Conservation (phyloP, 2,797 vertebrate species). For the Phataginus tricuspis region DNA sequence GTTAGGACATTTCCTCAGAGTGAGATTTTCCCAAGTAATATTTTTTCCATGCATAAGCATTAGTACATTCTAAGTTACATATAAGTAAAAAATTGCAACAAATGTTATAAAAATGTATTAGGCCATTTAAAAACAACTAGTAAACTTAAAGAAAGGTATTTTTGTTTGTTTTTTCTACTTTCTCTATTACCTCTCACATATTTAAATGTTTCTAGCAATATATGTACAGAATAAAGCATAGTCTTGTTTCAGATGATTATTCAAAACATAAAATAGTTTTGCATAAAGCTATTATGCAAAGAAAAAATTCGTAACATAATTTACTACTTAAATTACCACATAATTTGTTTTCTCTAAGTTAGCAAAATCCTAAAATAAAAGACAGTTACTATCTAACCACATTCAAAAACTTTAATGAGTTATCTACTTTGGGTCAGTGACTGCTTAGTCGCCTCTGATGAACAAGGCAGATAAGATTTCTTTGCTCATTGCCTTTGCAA, state of each 20-base stretch:
- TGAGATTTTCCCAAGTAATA: neutral
- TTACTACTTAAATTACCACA: constrained; percentile 72
- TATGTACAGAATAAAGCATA: neutral
- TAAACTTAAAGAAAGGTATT: neutral
- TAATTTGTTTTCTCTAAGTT: neutral
- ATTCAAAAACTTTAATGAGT: neutral
- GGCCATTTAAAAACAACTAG: neutral
- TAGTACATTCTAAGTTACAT: neutral
- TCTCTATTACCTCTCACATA: neutral
- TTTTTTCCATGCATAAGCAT: neutral
- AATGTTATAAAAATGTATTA: neutral
- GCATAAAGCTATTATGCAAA: neutral
- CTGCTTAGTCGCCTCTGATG: neutral
- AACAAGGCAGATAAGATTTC: neutral
- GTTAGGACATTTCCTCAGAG: neutral
- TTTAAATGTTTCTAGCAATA: constrained; percentile 24
- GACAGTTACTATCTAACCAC: neutral
- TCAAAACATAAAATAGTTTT: neutral
- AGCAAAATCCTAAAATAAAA: neutral
- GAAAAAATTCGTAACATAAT: constrained; percentile 84
- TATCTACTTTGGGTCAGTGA: neutral
- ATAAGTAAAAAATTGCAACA: neutral
- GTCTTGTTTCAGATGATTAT: neutral
- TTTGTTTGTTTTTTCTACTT: neutral
- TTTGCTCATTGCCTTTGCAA: neutral